phyloP scores from a whole-genome alignment of 1,140 invertebrate species.

The Drosophila carrolli region DNA sequence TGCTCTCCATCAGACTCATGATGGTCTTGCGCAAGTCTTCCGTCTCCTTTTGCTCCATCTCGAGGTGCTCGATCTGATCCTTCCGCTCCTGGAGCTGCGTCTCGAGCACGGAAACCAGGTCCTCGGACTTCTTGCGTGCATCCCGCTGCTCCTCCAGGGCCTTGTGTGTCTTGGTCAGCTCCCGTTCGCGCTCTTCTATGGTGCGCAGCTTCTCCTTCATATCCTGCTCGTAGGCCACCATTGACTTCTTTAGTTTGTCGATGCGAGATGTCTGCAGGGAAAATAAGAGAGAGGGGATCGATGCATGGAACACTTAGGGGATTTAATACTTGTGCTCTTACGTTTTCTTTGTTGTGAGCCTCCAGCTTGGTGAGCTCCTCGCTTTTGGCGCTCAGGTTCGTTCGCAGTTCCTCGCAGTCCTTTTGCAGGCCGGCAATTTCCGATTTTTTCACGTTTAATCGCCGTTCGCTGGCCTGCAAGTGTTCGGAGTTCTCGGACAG shows the following conservation, averaged over 20 bases:
- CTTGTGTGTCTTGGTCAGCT: slow-evolving; percentile 70
- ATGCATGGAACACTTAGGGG: background rate
- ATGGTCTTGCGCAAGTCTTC: slow-evolving; percentile 83
- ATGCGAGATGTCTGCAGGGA: slow-evolving; percentile 60
- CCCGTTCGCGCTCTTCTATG: slow-evolving; percentile 71
- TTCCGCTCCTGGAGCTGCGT: slow-evolving; percentile 77
- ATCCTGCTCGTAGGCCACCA: slow-evolving; percentile 71
- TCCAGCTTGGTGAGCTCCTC: slow-evolving; percentile 71
- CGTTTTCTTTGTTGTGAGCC: slow-evolving; percentile 68
- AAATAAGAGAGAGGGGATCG: too few species aligned
- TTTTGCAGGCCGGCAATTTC: slow-evolving; percentile 62
- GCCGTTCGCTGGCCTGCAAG: slow-evolving; percentile 69
- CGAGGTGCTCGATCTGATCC: slow-evolving; percentile 74
- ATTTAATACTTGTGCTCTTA: slow-evolving; percentile 5
- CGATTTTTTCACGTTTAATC: slow-evolving; percentile 64
- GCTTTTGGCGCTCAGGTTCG: slow-evolving; percentile 46
- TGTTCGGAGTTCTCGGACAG: slow-evolving; percentile 68
- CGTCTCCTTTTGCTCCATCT: slow-evolving; percentile 77
- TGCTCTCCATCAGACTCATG: slow-evolving; percentile 83
- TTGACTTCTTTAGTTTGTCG: slow-evolving; percentile 76
- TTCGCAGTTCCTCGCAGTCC: slow-evolving; percentile 62
- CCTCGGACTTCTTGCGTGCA: slow-evolving; percentile 75
- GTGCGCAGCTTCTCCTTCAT: slow-evolving; percentile 75
- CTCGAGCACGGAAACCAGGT: slow-evolving; percentile 73
- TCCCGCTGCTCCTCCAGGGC: slow-evolving; percentile 75